phyloP scores from a whole-genome alignment of 2,797 vertebrate species.

The Decapterus maruadsi region DNA sequence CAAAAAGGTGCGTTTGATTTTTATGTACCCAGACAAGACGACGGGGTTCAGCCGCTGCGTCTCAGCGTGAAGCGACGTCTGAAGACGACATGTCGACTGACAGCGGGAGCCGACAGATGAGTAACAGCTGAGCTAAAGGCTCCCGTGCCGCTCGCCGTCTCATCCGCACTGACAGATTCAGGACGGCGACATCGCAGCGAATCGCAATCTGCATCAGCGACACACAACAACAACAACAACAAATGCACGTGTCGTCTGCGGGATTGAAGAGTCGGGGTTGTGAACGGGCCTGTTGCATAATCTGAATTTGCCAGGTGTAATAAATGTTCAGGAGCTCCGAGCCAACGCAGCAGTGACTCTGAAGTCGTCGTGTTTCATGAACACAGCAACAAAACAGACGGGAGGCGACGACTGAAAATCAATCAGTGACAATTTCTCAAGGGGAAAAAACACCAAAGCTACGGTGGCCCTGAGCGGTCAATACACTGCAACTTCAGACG shows the following conservation, averaged over 20 bases:
- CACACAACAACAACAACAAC: neutral
- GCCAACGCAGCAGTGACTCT: neutral
- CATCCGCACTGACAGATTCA: slow-evolving; percentile 74
- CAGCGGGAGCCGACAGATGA: slow-evolving; percentile 58
- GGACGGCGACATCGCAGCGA: slow-evolving; percentile 47
- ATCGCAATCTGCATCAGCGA: slow-evolving; percentile 37
- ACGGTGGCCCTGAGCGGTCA: too few species aligned
- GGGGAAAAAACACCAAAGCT: neutral
- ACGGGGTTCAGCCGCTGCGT: slow-evolving; percentile 29
- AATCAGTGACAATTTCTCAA: neutral
- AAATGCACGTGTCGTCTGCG: neutral
- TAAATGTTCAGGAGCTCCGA: neutral
- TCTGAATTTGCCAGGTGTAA: neutral
- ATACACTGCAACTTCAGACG: too few species aligned
- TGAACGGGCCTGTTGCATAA: neutral
- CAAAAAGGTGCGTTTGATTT: slow-evolving; percentile 56
- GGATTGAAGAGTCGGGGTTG: slow-evolving; percentile 13
- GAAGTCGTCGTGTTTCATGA: neutral
- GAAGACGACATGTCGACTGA: slow-evolving; percentile 52
- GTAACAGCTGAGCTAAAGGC: slow-evolving; percentile 63
- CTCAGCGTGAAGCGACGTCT: slow-evolving; percentile 36
- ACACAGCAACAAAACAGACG: neutral
- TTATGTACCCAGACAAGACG: slow-evolving; percentile 52
- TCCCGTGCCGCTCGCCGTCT: slow-evolving; percentile 28
- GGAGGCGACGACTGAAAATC: neutral